Percentiles rank a stretch among this genome's conserved stretches.
Conservation (phyloP, 2,888 invertebrate species). For the Plebejus melissa region DNA sequence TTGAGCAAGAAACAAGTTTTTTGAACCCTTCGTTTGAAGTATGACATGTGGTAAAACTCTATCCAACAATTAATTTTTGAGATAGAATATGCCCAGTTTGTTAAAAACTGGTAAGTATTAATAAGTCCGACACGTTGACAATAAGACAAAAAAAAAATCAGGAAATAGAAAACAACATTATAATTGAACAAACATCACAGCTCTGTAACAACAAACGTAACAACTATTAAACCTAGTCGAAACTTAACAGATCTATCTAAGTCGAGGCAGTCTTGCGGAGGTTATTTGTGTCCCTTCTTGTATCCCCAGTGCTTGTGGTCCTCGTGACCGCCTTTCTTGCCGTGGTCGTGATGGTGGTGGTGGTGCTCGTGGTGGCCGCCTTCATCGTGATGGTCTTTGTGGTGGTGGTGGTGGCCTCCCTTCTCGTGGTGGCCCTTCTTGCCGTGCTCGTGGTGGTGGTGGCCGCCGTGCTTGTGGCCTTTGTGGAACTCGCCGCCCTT, state of each 20-base stretch:
- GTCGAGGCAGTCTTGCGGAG: constrained; percentile 37
- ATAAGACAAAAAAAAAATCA: neutral
- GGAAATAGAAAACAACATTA: constrained; percentile 42
- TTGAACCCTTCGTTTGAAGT: too few relatives aligned
- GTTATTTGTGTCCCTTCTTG: constrained; percentile 74
- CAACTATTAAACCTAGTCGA: constrained; percentile 55
- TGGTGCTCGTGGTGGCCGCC: constrained; percentile 89
- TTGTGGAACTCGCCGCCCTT: constrained; percentile 90
- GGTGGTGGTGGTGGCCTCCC: constrained; percentile 88
- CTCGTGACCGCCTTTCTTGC: constrained; percentile 89
- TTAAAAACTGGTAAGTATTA: too few relatives aligned
- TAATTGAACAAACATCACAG: constrained; percentile 59
- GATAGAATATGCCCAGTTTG: too few relatives aligned
- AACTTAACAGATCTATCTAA: constrained; percentile 49
- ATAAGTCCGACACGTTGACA: neutral
- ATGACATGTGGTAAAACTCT: too few relatives aligned
- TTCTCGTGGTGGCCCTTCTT: constrained; percentile 90
- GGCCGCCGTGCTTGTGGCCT: constrained; percentile 87
- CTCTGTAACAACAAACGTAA: constrained; percentile 48
- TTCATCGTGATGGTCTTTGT: constrained; percentile 88
- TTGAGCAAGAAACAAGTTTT: too few relatives aligned
- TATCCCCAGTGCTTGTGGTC: constrained; percentile 90
- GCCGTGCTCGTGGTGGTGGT: constrained; percentile 88
- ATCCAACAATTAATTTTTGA: too few relatives aligned
- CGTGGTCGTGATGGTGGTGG: constrained; percentile 85